Evolutionary conservation across 2,888 invertebrate species (phyloP).

Genomic region (Ischnura elegans): DNA sequence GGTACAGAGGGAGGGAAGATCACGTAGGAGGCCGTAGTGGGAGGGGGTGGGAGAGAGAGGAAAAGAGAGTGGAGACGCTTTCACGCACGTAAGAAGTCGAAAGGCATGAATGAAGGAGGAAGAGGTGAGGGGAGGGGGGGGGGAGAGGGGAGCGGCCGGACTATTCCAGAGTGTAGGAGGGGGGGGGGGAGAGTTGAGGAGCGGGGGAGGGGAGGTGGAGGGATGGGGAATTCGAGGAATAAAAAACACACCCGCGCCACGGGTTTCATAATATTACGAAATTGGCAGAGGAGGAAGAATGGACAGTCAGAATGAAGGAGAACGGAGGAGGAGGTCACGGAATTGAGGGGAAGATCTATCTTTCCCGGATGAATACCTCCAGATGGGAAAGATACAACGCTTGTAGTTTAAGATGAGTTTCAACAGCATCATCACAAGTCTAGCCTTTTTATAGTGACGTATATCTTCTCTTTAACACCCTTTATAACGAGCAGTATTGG

Average conservation of each 20-base stretch:
- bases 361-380: too few relatives aligned
- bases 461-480: too few relatives aligned
- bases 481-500: too few relatives aligned
- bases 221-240: slow-evolving; percentile 11
- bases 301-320: not conserved
- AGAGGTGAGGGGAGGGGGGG: not conserved
- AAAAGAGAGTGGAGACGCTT: not conserved
- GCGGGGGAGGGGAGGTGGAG: too few relatives aligned
- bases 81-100: slow-evolving; percentile 35
- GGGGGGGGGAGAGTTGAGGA: too few relatives aligned
- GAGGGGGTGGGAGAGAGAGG: not conserved
- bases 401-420: too few relatives aligned
- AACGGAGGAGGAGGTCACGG: not conserved
- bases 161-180: too few relatives aligned
- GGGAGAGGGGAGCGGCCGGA: not conserved
- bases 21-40: slow-evolving; percentile 17
- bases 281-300: not conserved
- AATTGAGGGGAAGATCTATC: not conserved
- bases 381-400: too few relatives aligned
- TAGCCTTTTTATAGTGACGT: too few relatives aligned
- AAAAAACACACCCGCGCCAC: slow-evolving; percentile 24
- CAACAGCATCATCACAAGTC: too few relatives aligned
- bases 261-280: slow-evolving; percentile 38
- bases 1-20: not conserved
- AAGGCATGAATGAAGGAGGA: slow-evolving; percentile 7